Evolutionary conservation across 2,113 vertebrate species (phyloP).

Genomic region (Ochotona princeps): DNA sequence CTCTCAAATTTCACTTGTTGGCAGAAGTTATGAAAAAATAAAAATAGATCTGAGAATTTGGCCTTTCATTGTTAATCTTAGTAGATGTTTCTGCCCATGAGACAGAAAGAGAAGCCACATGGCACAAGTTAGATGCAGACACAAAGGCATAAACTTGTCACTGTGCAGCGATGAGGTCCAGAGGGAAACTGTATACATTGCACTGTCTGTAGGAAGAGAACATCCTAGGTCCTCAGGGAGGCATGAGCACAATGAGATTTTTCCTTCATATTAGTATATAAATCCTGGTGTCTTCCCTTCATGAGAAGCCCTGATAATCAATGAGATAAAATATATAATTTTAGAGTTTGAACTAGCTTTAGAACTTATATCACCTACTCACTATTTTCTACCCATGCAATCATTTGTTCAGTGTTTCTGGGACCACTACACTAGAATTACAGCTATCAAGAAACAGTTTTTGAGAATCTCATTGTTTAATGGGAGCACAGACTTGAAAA

Average conservation of each 20-base stretch:
- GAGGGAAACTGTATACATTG: background rate
- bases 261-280: background rate
- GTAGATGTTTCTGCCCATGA: background rate
- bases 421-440: background rate
- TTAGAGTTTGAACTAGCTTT: conserved; percentile 6
- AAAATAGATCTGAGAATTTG: background rate
- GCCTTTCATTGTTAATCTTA: background rate
- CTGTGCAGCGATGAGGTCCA: background rate
- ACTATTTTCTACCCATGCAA: background rate
- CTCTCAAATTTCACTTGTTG: conserved; percentile 16
- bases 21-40: background rate
- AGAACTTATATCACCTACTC: background rate
- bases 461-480: background rate
- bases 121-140: background rate
- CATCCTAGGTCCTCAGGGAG: background rate
- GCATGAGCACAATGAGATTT: background rate
- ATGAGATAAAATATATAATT: background rate
- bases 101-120: background rate
- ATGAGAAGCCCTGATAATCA: background rate
- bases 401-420: background rate
- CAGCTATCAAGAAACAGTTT: background rate
- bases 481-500: background rate
- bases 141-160: background rate
- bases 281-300: background rate
- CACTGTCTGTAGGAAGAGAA: background rate